Evolutionary conservation across 2,797 vertebrate genomes (phyloP).

Genomic region (Gambelia wislizenii): DNA sequence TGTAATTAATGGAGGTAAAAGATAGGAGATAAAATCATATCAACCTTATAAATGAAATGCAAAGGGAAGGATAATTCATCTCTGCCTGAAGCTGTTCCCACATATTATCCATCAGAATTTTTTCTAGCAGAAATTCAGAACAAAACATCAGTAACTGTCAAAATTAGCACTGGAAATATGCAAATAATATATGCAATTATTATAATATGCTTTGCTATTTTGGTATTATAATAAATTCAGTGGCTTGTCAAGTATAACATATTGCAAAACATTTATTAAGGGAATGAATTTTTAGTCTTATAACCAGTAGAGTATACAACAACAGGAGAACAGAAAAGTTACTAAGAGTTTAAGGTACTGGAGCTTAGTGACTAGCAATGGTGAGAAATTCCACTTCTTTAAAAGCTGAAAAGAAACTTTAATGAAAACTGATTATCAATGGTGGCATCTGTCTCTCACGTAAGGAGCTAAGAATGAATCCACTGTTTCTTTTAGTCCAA

Average conservation of each 20-base stretch:
- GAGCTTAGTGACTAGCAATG: neutral
- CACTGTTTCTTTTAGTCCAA: too few species aligned
- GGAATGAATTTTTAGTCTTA: constrained; percentile 41
- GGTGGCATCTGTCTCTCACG: too few species aligned
- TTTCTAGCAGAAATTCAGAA: constrained; percentile 59
- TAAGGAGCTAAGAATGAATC: too few species aligned
- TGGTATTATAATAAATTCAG: constrained; percentile 61
- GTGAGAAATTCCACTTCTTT: neutral
- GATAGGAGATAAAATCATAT: neutral
- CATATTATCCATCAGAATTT: constrained; percentile 51
- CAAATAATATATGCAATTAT: constrained; percentile 54
- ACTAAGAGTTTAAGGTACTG: neutral
- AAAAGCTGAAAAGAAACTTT: neutral
- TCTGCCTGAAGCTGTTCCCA: rapidly evolving
- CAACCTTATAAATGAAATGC: neutral
- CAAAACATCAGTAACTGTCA: constrained; percentile 18
- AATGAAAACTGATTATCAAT: neutral
- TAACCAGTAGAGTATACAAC: constrained; percentile 17
- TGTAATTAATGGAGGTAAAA: neutral
- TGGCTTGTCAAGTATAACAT: constrained; percentile 34
- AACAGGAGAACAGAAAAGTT: constrained; percentile 5
- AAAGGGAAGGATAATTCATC: neutral
- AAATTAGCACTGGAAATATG: constrained; percentile 60
- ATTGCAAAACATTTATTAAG: constrained; percentile 49
- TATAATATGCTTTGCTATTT: constrained; percentile 47